Evolutionary conservation across 2,888 invertebrate species (phyloP).

Genomic region (Neria commutata): DNA sequence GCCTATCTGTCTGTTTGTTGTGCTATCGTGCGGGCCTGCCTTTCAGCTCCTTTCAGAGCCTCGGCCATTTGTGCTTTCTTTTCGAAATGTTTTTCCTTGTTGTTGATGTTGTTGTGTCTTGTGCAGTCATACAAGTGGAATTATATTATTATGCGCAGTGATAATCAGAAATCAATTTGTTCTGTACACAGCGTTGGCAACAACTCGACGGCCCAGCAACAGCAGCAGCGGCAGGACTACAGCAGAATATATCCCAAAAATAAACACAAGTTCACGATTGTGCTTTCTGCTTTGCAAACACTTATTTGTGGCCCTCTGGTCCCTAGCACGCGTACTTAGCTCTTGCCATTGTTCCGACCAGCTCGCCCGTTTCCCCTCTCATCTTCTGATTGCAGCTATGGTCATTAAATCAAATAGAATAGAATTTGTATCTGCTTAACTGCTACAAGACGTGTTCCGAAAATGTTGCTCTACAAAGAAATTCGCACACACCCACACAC

Average conservation of each 20-base stretch:
- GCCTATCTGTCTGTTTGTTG: conserved; percentile 5
- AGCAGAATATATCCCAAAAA: no score
- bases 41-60: no score
- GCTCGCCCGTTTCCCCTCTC: no score
- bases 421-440: not conserved
- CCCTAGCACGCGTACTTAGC: no score
- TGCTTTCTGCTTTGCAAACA: no score
- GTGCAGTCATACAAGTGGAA: not conserved
- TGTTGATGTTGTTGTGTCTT: not conserved
- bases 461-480: not conserved
- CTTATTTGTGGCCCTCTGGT: no score
- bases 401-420: no score
- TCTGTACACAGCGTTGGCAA: conserved; percentile 41
- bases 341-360: no score
- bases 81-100: not conserved
- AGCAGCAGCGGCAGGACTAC: not conserved
- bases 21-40: no score
- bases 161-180: conserved; percentile 52
- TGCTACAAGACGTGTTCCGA: not conserved
- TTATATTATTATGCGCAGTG: conserved; percentile 45
- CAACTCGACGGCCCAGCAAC: not conserved
- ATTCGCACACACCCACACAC: not conserved
- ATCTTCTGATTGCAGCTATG: no score
- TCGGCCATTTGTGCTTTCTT: no score
- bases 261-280: no score